These are phyloP conservation scores for Corythoichthys haematopterus DNA, from an alignment of 2,113 vertebrate species.

Conservation along the genomic window DNA sequence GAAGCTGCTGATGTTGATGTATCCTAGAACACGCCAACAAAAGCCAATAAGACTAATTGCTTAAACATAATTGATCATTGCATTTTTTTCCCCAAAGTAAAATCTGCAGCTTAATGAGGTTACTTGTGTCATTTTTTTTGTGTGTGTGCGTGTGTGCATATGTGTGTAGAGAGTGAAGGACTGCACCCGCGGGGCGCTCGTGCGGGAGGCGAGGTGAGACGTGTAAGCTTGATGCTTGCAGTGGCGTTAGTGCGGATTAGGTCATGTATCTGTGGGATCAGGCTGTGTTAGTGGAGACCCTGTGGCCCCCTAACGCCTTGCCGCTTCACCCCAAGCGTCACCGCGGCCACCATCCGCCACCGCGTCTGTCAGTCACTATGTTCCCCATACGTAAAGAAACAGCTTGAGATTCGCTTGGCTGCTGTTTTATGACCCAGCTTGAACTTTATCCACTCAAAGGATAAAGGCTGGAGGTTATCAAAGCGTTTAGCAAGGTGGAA, in stretches of 20 bases:
- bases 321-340: constrained; percentile 53
- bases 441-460: constrained; percentile 26
- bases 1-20: too few species aligned
- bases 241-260: constrained; percentile 67
- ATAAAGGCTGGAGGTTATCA: constrained; percentile 34
- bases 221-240: constrained; percentile 60
- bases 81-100: background rate
- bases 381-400: background rate
- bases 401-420: constrained; percentile 14
- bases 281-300: constrained; percentile 40
- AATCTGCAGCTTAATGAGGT: background rate
- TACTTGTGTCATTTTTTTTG: constrained; percentile 2
- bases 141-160: constrained; percentile 5
- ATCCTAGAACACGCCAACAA: too few species aligned
- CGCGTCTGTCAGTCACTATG: constrained; percentile 24
- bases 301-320: constrained; percentile 29
- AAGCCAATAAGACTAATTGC: background rate
- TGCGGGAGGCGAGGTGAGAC: constrained; percentile 44
- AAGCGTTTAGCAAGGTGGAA: constrained; percentile 26
- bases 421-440: constrained; percentile 14
- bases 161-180: constrained; percentile 46
- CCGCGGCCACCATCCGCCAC: background rate
- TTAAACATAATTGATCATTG: background rate
- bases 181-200: constrained; percentile 5
- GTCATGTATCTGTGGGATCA: constrained; percentile 71